Evolutionary conservation across 1,140 invertebrate species (phyloP).

Genomic region (Caenorhabditis tropicalis): DNA sequence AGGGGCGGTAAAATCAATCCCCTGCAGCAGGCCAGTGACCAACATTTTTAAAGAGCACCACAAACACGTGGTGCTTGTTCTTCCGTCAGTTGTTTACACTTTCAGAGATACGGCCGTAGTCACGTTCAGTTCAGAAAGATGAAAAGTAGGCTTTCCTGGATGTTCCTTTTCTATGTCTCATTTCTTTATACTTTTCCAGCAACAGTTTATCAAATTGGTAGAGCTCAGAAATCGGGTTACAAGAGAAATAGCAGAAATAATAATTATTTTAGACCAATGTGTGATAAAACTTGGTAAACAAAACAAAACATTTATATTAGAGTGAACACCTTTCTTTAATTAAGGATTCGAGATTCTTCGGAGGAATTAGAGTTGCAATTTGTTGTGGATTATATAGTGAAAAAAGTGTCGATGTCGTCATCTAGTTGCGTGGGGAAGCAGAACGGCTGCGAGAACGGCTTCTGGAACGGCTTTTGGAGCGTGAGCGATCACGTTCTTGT

Average conservation of each 20-base stretch:
- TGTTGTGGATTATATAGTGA: not conserved
- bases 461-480: conserved; percentile 10
- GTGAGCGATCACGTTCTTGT: conserved; percentile 41
- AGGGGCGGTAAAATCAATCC: conserved; percentile 21
- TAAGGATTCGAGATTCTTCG: conserved; percentile 30
- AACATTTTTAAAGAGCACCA: conserved; percentile 28
- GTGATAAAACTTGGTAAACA: conserved; percentile 13
- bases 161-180: not conserved
- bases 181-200: not conserved
- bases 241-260: not conserved
- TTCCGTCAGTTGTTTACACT: conserved; percentile 14
- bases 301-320: not conserved
- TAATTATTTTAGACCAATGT: not conserved
- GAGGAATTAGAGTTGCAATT: conserved; percentile 6
- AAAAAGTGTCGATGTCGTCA: not conserved
- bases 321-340: conserved; percentile 16
- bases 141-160: conserved; percentile 7
- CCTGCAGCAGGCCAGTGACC: not conserved
- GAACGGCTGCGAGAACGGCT: conserved; percentile 52
- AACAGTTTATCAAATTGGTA: conserved; percentile 20
- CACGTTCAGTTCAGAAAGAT: not conserved
- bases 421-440: conserved; percentile 3
- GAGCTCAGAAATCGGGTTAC: no score
- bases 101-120: not conserved
- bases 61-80: conserved; percentile 24